phyloP scores from a whole-genome alignment of 2,888 invertebrate genomes.

The Polyploca ridens region DNA sequence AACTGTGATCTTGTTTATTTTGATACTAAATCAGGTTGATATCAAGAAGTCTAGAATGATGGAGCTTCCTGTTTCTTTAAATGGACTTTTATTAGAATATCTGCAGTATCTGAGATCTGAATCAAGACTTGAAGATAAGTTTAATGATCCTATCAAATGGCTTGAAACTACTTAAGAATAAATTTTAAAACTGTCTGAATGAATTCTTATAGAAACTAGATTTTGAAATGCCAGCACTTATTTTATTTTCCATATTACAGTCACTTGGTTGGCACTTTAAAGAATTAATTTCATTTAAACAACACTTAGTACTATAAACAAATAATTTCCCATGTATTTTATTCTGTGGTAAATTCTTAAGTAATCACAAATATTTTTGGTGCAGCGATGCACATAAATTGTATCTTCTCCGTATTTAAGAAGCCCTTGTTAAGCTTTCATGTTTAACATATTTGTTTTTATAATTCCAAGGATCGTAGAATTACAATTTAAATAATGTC shows the following conservation, averaged over 20 bases:
- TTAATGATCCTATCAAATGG: background rate
- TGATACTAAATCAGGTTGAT: background rate
- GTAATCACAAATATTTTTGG: background rate
- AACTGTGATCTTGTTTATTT: background rate
- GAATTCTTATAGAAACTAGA: background rate
- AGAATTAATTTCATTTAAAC: background rate
- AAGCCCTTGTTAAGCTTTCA: conserved; percentile 8
- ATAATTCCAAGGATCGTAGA: conserved; percentile 48
- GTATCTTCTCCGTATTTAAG: background rate
- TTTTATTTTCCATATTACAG: background rate
- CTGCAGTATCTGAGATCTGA: background rate
- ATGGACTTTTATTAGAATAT: background rate
- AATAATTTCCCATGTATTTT: background rate
- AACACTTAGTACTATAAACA: background rate
- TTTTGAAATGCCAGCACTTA: background rate
- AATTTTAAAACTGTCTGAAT: background rate
- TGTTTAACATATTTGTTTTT: conserved; percentile 30
- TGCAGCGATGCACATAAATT: background rate
- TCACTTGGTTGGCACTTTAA: too few relatives aligned
- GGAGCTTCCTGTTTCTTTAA: too few relatives aligned
- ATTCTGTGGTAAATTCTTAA: background rate
- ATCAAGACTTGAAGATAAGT: background rate
- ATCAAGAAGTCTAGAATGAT: background rate
- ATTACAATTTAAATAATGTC: conserved; percentile 53
- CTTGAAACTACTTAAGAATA: background rate